Percentiles rank a stretch among this genome's conserved stretches.
Evolutionary conservation across 2,888 invertebrate species (phyloP).

Genomic region (Clanis bilineata): DNA sequence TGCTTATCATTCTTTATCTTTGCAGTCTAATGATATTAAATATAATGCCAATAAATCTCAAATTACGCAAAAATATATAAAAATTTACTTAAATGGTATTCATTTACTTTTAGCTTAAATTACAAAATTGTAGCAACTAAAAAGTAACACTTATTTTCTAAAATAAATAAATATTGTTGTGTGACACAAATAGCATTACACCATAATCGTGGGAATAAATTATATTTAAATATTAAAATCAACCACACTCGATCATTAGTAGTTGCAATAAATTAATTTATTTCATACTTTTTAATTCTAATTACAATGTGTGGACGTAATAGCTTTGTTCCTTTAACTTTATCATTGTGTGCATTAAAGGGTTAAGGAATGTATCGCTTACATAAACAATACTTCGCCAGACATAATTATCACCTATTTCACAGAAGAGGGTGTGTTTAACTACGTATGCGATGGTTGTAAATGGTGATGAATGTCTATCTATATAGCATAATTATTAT

Average conservation of each 20-base stretch:
- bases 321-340: neutral
- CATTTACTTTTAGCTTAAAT: no score
- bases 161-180: no score
- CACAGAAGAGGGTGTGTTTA: slow-evolving; percentile 3
- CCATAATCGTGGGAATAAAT: no score
- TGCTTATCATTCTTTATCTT: no score
- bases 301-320: neutral
- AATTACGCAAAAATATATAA: no score
- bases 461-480: slow-evolving; percentile 24
- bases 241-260: neutral
- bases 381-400: neutral
- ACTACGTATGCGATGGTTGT: slow-evolving; percentile 20
- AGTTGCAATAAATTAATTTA: neutral
- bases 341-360: neutral
- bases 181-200: no score
- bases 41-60: no score
- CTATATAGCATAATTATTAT: slow-evolving; percentile 23
- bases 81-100: no score
- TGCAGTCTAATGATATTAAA: no score
- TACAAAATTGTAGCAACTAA: no score
- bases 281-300: neutral
- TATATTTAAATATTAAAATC: no score
- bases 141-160: no score
- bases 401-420: neutral
- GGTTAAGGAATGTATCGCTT: neutral